Conservation (phyloP, 2,888 invertebrate genomes). For the Acleris holmiana region DNA sequence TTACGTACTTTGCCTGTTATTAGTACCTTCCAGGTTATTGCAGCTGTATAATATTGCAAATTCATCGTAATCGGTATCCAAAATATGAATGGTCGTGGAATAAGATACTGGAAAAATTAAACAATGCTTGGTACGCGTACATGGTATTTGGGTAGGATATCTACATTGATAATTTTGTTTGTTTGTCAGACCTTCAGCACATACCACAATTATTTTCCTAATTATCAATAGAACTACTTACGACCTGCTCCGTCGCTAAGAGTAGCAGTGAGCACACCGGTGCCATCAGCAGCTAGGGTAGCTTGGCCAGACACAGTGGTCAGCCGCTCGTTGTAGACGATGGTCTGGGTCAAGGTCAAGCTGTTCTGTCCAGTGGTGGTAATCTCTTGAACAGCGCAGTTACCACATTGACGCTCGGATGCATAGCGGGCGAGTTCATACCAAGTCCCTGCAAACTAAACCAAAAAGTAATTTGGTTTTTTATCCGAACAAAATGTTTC, state of each 20-base stretch:
- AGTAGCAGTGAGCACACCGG: constrained; percentile 55
- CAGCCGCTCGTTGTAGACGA: constrained; percentile 55
- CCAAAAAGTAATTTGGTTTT: not conserved
- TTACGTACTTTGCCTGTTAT: constrained; percentile 16
- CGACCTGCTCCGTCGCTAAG: constrained; percentile 48
- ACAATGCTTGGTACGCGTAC: too few species aligned
- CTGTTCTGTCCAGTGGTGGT: constrained; percentile 39
- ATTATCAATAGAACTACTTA: constrained; percentile 29
- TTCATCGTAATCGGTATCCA: constrained; percentile 86
- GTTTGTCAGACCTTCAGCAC: too few species aligned
- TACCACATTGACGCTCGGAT: constrained; percentile 62
- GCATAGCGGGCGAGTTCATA: constrained; percentile 69
- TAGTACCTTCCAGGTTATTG: constrained; percentile 42
- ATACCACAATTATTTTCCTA: too few species aligned
- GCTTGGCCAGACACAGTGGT: constrained; percentile 46
- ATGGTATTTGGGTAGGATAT: too few species aligned
- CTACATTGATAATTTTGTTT: too few species aligned
- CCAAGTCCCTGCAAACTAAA: constrained; percentile 70
- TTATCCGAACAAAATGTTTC: too few species aligned
- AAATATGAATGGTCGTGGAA: constrained; percentile 83
- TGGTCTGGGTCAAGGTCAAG: constrained; percentile 52
- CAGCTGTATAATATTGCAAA: constrained; percentile 87
- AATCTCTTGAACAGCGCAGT: constrained; percentile 55
- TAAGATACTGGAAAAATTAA: constrained; percentile 53
- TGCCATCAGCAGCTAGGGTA: constrained; percentile 46